These are phyloP conservation scores for Barnardius zonarius DNA, from an alignment of 2,113 vertebrate species.

Conservation along the genomic window DNA sequence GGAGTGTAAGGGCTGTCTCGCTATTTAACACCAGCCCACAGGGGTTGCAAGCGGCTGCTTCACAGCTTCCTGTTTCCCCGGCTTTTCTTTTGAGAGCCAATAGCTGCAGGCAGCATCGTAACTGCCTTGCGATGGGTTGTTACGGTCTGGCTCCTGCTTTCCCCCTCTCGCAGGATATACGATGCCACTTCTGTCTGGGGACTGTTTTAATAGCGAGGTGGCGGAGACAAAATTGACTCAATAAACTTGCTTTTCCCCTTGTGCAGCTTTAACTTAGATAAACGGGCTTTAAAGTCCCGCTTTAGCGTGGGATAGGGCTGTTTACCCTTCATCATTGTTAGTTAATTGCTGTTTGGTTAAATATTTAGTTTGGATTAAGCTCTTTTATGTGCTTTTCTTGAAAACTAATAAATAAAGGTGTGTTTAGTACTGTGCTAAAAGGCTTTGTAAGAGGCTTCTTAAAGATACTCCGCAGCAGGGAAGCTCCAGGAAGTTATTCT, in stretches of 20 bases:
- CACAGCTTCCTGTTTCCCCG: not conserved
- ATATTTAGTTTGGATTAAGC: conserved; percentile 52
- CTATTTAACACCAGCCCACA: accelerated
- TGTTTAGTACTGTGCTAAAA: not conserved
- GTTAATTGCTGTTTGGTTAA: conserved; percentile 47
- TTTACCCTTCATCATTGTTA: conserved; percentile 36
- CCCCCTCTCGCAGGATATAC: not conserved
- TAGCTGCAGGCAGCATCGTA: not conserved
- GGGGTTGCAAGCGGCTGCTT: not conserved
- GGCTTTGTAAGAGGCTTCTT: not conserved
- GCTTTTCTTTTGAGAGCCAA: not conserved
- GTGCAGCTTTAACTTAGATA: conserved; percentile 40
- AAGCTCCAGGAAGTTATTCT: not conserved
- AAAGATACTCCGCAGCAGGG: not conserved
- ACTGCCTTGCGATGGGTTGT: not conserved
- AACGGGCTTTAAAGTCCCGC: conserved; percentile 3
- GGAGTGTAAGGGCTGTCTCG: not conserved
- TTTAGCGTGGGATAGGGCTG: not conserved
- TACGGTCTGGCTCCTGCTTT: not conserved
- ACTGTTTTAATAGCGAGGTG: not conserved
- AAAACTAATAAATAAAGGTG: conserved; percentile 53
- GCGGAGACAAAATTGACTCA: conserved; percentile 20
- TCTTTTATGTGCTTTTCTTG: not conserved
- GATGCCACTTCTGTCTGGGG: not conserved
- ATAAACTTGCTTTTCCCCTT: conserved; percentile 45